phyloP scores from a whole-genome alignment of 2,797 vertebrate species.

The Danio choprae region DNA sequence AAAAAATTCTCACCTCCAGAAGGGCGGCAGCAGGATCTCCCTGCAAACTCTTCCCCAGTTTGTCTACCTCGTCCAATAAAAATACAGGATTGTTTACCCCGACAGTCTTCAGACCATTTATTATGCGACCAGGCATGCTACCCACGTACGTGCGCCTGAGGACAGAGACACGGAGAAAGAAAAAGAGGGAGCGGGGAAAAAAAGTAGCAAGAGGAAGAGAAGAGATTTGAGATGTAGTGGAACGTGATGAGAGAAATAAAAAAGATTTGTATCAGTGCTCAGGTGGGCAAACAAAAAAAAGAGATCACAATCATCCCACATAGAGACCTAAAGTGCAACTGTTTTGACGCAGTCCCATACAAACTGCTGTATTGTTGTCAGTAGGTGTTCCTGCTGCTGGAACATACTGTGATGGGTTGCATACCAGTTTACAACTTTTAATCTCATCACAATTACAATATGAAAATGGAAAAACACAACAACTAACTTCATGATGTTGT shows the following conservation, averaged over 20 bases:
- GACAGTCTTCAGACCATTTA: constrained; percentile 93
- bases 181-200: not conserved
- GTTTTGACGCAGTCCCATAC: not conserved
- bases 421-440: not conserved
- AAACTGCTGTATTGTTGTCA: not conserved
- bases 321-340: not conserved
- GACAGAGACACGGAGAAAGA: constrained; percentile 19
- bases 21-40: constrained; percentile 96
- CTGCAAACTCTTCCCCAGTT: constrained; percentile 94
- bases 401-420: not conserved
- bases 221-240: not conserved
- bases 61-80: constrained; percentile 96
- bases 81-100: constrained; percentile 96
- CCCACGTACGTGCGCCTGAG: constrained; percentile 93
- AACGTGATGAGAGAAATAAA: not conserved
- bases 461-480: not conserved
- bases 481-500: not conserved
- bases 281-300: constrained; percentile 6
- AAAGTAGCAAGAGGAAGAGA: not conserved
- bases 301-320: constrained; percentile 4
- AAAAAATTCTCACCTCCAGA: constrained; percentile 88
- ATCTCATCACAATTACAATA: not conserved
- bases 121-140: constrained; percentile 97
- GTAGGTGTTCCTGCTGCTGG: not conserved
- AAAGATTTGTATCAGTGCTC: constrained; percentile 24